Percentiles rank a stretch among this genome's conserved stretches.
Conservation (phyloP, 2,888 invertebrate genomes). For the Homarus gammarus region DNA sequence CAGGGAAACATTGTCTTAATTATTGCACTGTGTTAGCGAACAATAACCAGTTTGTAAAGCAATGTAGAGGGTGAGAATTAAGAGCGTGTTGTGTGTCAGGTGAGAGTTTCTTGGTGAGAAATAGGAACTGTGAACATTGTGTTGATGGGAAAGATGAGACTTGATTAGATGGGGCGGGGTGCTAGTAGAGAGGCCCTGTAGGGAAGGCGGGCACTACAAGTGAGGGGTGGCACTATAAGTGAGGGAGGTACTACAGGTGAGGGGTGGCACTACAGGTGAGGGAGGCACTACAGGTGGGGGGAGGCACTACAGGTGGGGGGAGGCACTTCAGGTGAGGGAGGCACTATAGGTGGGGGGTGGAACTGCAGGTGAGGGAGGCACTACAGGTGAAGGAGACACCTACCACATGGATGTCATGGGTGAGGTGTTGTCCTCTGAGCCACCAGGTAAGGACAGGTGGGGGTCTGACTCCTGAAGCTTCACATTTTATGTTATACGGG, state of each 20-base stretch:
- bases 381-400: not conserved
- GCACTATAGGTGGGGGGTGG: not conserved
- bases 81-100: too few species aligned
- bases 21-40: too few species aligned
- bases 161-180: too few species aligned
- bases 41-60: too few species aligned
- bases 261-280: not conserved
- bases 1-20: too few species aligned
- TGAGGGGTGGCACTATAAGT: not conserved
- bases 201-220: too few species aligned
- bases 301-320: not conserved
- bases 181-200: too few species aligned
- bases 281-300: not conserved
- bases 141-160: too few species aligned
- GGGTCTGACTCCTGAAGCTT: slow-evolving; percentile 91
- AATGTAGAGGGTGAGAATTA: too few species aligned
- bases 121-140: too few species aligned
- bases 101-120: too few species aligned
- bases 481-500: slow-evolving; percentile 90
- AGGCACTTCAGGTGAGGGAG: not conserved
- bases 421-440: slow-evolving; percentile 79
- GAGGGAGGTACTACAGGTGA: not conserved
- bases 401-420: slow-evolving; percentile 54
- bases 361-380: not conserved
- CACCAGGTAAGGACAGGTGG: slow-evolving; percentile 93